Percentiles rank a stretch among this genome's conserved stretches.
phyloP scores from a whole-genome alignment of 1,140 invertebrate genomes.

The Meteorus sp. region DNA sequence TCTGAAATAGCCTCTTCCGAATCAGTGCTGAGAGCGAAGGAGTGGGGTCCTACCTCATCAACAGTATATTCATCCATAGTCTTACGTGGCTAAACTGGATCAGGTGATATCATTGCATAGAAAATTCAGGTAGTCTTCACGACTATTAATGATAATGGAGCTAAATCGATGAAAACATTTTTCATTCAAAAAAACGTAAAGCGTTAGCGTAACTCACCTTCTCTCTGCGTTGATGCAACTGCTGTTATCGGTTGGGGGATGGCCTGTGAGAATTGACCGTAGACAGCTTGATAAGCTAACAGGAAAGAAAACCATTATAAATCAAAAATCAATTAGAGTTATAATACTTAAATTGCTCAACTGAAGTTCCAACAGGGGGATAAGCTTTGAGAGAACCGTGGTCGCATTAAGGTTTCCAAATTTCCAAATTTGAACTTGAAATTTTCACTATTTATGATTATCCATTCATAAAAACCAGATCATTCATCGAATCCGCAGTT shows the following conservation, averaged over 20 bases:
- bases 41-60: too few species aligned
- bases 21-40: too few species aligned
- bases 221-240: conserved; percentile 87
- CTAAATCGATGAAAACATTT: background rate
- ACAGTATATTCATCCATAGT: too few species aligned
- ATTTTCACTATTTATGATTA: too few species aligned
- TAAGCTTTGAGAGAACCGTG: background rate
- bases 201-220: conserved; percentile 92
- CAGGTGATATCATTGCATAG: too few species aligned
- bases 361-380: background rate
- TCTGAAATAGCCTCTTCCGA: too few species aligned
- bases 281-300: conserved; percentile 92
- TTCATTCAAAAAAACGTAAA: conserved; percentile 26
- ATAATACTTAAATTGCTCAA: conserved; percentile 16
- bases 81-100: too few species aligned
- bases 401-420: background rate
- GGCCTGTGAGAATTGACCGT: conserved; percentile 94
- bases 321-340: too few species aligned
- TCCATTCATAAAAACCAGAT: too few species aligned
- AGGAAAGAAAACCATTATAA: conserved; percentile 63
- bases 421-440: too few species aligned
- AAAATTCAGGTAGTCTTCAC: too few species aligned
- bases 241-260: conserved; percentile 89
- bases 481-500: too few species aligned
- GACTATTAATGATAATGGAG: background rate